Conservation (phyloP, 1,140 invertebrate genomes). For the Scaptomyza montana region DNA sequence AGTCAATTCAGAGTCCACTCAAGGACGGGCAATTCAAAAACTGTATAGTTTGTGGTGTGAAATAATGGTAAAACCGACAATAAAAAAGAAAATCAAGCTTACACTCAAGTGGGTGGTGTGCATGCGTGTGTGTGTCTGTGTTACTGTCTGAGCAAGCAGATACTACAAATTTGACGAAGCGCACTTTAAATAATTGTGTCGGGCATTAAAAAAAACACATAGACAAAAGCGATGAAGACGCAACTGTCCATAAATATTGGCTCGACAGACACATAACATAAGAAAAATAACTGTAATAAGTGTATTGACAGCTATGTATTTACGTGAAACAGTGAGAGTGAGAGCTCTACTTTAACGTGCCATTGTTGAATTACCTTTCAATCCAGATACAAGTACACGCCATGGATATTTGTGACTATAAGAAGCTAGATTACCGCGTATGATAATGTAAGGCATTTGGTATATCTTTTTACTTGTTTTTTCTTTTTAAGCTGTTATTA, state of each 20-base stretch:
- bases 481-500: no score
- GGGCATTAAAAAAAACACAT: conserved; percentile 43
- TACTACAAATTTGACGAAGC: conserved; percentile 51
- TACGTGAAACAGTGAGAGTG: not conserved
- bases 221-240: conserved; percentile 20
- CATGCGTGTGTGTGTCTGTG: conserved; percentile 35
- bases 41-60: conserved; percentile 19
- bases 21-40: conserved; percentile 62
- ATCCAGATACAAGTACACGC: conserved; percentile 92
- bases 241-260: conserved; percentile 17
- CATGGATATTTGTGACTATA: conserved; percentile 93
- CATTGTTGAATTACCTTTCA: conserved; percentile 87
- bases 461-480: conserved; percentile 34
- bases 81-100: conserved; percentile 37
- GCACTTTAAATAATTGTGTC: conserved; percentile 70
- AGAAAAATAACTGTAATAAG: conserved; percentile 27
- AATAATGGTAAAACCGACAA: conserved; percentile 45
- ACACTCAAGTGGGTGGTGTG: conserved; percentile 41
- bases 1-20: conserved; percentile 15
- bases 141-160: conserved; percentile 10
- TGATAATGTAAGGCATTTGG: conserved; percentile 94
- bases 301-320: not conserved
- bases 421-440: conserved; percentile 92
- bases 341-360: conserved; percentile 18
- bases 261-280: conserved; percentile 3